phyloP scores from a whole-genome alignment of 2,888 invertebrate species.

The Phortica okadai region DNA sequence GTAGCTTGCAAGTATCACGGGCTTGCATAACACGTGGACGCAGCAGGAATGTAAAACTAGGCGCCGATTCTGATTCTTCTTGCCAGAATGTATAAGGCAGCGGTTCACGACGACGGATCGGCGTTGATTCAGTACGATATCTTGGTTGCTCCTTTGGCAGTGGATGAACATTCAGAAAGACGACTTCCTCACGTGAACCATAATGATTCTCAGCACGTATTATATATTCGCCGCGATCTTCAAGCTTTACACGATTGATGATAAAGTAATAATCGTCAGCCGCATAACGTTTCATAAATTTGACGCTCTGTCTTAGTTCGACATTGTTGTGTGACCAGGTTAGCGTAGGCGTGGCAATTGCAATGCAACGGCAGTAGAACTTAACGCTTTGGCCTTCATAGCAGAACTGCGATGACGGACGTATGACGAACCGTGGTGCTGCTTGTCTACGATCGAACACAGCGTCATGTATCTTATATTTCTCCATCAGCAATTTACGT shows the following conservation, averaged over 20 bases:
- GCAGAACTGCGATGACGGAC: slow-evolving; percentile 95
- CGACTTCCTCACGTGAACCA: slow-evolving; percentile 95
- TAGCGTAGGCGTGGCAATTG: slow-evolving; percentile 94
- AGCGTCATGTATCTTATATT: slow-evolving; percentile 97
- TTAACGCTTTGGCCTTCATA: slow-evolving; percentile 98
- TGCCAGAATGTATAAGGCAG: slow-evolving; percentile 93
- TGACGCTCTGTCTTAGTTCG: slow-evolving; percentile 96
- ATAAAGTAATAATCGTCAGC: slow-evolving; percentile 98
- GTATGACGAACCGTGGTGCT: slow-evolving; percentile 97
- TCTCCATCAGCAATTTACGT: slow-evolving; percentile 95
- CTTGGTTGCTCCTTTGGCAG: slow-evolving; percentile 74
- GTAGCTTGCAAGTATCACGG: slow-evolving; percentile 96
- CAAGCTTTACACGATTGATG: slow-evolving; percentile 95
- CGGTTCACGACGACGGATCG: slow-evolving; percentile 87
- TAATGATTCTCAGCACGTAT: slow-evolving; percentile 98
- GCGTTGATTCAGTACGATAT: slow-evolving; percentile 82
- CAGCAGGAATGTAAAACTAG: slow-evolving; percentile 98
- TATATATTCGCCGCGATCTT: slow-evolving; percentile 98
- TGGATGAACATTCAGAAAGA: slow-evolving; percentile 96
- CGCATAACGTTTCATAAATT: slow-evolving; percentile 98
- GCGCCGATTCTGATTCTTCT: slow-evolving; percentile 94
- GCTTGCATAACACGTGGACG: slow-evolving; percentile 98
- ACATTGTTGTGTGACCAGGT: slow-evolving; percentile 96
- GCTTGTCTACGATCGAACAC: slow-evolving; percentile 98
- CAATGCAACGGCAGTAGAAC: slow-evolving; percentile 97